Conservation (phyloP, 2,797 vertebrate genomes). For the Champsocephalus gunnari region DNA sequence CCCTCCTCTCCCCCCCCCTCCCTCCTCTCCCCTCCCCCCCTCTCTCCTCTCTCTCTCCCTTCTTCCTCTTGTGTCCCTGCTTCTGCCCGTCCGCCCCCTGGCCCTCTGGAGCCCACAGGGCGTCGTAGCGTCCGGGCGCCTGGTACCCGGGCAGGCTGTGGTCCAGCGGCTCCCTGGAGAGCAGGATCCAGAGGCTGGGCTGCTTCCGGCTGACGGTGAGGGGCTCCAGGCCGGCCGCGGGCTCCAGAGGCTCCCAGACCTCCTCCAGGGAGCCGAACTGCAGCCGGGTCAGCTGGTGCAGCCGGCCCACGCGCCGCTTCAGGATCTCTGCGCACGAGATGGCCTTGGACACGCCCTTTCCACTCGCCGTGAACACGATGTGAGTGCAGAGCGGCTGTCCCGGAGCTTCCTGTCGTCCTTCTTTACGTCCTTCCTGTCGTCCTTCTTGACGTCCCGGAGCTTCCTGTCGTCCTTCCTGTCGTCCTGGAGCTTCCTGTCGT, state of each 20-base stretch:
- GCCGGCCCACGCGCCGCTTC: slow-evolving; percentile 88
- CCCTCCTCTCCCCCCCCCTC: too few relatives aligned
- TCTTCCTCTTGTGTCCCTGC: slow-evolving; percentile 65
- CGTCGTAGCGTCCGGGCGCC: slow-evolving; percentile 87
- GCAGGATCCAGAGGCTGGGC: slow-evolving; percentile 91
- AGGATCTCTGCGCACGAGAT: slow-evolving; percentile 94
- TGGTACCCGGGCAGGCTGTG: slow-evolving; percentile 89
- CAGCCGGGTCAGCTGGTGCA: slow-evolving; percentile 92
- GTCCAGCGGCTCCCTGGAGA: slow-evolving; percentile 89
- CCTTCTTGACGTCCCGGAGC: too few relatives aligned
- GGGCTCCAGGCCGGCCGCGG: slow-evolving; percentile 89
- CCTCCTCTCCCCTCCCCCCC: too few relatives aligned
- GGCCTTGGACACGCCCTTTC: slow-evolving; percentile 90
- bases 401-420: background rate
- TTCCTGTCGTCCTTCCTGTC: too few relatives aligned
- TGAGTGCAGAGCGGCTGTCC: slow-evolving; percentile 71
- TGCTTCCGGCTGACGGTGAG: slow-evolving; percentile 92
- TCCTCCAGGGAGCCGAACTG: slow-evolving; percentile 87
- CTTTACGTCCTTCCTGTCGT: too few relatives aligned
- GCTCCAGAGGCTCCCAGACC: slow-evolving; percentile 93
- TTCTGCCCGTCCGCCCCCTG: slow-evolving; percentile 68
- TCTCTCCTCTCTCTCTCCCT: too few relatives aligned
- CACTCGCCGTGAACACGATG: slow-evolving; percentile 90
- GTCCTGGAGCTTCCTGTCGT: too few relatives aligned
- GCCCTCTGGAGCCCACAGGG: slow-evolving; percentile 84